Evolutionary conservation across 2,797 vertebrate genomes (phyloP), one percentile per base, ranked within the genome.

Genomic region (Eidolon dupreanum): DNA sequence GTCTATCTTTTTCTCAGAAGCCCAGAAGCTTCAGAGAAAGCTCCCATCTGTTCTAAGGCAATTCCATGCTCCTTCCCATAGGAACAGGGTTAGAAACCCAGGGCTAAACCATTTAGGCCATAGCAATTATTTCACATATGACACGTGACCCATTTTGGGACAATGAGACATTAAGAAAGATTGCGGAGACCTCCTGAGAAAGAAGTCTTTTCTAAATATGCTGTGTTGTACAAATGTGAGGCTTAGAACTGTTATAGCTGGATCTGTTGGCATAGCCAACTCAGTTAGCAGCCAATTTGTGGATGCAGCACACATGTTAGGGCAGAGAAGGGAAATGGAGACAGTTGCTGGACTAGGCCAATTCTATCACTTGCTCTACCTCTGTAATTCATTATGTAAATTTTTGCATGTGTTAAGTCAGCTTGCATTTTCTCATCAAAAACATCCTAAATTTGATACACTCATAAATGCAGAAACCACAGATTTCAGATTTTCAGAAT

Each of bases 341-440:
- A 24, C 16, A 36, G 2, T 16, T 61, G 16, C 6, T 17, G 38
- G 73, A 49, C 78, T 49, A 41, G 71, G 26, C 28, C 77, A 49
- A 13, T 41, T 59, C 15, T 13, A 33, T 24, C 43, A 73, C 17
- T 68, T 28, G 3, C 11, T 61, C 1, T 59, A 28, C 38, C 31
- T 83, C 6, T 92, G 20, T 92, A 90, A 68, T 73, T 15, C 36
- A 17, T 59, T 57, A 41, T 57, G 31, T 33, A 24, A 36, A 6
- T 89, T 87, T 88, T 36, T 10, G 20, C 13, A 24, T 43, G 7
- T 24, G 5, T 73, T 89, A 88, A 55, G 7, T 38, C 13, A 70
- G 9, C 71, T 92, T 83, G 28, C 16, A 46, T 90, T 74, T 90
- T 95, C 49, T 97, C 63, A 63, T 88, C 28, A 79, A 57, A 82